Conservation (phyloP, 2,113 vertebrate genomes). For the Eonycteris spelaea region DNA sequence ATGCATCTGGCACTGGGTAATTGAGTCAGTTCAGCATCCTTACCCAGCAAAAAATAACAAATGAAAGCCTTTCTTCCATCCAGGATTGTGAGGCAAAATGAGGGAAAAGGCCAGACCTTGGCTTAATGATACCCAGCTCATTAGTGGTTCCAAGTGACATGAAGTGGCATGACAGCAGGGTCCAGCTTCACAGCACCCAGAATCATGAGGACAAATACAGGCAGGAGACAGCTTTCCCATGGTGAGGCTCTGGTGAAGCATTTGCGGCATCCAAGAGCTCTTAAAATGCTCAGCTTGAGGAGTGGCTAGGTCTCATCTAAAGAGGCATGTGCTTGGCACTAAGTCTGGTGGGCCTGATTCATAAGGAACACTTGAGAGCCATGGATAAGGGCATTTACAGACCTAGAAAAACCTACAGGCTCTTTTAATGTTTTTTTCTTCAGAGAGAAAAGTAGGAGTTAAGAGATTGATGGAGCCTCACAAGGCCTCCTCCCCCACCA, state of each 20-base stretch:
- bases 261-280: background rate
- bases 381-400: background rate
- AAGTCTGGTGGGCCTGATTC: background rate
- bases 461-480: background rate
- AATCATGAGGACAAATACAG: background rate
- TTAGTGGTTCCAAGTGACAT: background rate
- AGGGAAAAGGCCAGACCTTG: background rate
- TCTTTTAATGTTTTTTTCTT: background rate
- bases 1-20: background rate
- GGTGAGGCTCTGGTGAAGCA: background rate
- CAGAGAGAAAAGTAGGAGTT: background rate
- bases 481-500: background rate
- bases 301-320: background rate
- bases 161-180: background rate
- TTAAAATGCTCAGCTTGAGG: background rate
- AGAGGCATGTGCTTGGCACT: background rate
- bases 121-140: background rate
- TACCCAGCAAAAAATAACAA: background rate
- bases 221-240: background rate
- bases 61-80: background rate
- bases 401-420: background rate
- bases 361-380: background rate
- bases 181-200: background rate
- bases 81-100: background rate
- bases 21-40: background rate